Percentiles rank a stretch among this genome's conserved stretches.
Conservation (phyloP, 2,113 vertebrate species). For the Cricetomys ansorgei region DNA sequence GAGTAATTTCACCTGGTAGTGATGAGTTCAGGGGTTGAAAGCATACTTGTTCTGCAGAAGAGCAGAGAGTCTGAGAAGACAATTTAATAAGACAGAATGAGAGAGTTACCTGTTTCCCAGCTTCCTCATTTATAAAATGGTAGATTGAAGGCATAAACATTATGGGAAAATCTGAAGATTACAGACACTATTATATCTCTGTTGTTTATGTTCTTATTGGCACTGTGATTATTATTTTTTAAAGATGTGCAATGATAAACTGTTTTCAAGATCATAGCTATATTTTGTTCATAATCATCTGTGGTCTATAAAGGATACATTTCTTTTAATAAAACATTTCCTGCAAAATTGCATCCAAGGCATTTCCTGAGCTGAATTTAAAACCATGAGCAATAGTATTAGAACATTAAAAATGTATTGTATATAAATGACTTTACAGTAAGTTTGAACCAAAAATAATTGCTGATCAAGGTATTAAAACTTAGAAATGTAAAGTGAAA, state of each 20-base stretch:
- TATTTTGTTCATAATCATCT: constrained; percentile 37
- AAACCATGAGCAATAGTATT: constrained; percentile 58
- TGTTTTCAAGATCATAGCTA: constrained; percentile 15
- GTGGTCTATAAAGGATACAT: constrained; percentile 35
- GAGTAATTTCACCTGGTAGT: neutral
- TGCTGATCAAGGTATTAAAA: constrained; percentile 70
- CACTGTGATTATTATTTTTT: neutral
- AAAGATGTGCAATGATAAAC: constrained; percentile 16
- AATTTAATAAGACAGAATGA: neutral
- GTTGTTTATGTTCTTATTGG: neutral
- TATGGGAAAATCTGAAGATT: neutral
- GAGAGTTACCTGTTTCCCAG: neutral
- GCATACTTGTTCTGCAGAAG: neutral
- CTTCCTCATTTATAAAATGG: neutral
- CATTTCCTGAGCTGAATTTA: constrained; percentile 70
- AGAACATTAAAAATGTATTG: constrained; percentile 78
- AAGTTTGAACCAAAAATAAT: constrained; percentile 65
- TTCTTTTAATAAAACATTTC: constrained; percentile 74
- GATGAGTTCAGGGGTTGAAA: neutral
- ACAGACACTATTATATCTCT: neutral
- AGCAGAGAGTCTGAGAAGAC: neutral
- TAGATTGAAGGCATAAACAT: neutral
- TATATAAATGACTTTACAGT: constrained; percentile 77
- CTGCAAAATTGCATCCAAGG: constrained; percentile 65
- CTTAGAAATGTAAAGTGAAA: constrained; percentile 54